Evolutionary conservation across 2,797 vertebrate species (phyloP).

Genomic region (Rhodeus uyekii): DNA sequence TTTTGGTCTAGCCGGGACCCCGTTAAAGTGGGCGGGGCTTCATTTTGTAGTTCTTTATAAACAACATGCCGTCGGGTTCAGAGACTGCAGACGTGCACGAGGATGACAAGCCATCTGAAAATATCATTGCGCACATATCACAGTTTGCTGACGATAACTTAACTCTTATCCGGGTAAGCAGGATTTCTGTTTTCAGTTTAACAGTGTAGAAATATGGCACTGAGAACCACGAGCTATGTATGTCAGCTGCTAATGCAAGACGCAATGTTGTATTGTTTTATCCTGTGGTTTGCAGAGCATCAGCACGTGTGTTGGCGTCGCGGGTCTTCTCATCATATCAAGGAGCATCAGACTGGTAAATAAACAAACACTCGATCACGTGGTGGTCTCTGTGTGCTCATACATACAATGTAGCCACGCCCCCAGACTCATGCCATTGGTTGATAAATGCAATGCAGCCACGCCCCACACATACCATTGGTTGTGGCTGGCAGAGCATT

Average conservation of each 20-base stretch:
- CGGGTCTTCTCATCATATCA: slow-evolving; percentile 73
- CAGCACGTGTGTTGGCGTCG: slow-evolving; percentile 74
- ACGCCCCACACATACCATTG: background rate
- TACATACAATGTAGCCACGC: no score
- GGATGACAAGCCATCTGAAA: slow-evolving; percentile 44
- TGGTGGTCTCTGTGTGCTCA: background rate
- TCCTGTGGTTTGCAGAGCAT: slow-evolving; percentile 65
- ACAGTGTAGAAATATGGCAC: background rate
- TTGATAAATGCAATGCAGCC: no score
- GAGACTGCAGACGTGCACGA: slow-evolving; percentile 38
- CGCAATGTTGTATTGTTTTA: background rate
- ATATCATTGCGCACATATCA: slow-evolving; percentile 71
- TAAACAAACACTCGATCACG: no score
- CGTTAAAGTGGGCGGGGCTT: slow-evolving; percentile 32
- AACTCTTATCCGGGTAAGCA: slow-evolving; percentile 75
- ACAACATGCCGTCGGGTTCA: slow-evolving; percentile 56
- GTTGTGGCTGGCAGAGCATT: background rate
- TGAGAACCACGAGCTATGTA: background rate
- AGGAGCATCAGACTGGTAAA: slow-evolving; percentile 80
- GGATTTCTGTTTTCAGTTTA: background rate
- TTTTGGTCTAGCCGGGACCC: slow-evolving; percentile 1
- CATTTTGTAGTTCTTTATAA: slow-evolving; percentile 49
- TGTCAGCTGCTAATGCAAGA: background rate
- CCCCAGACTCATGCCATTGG: background rate
- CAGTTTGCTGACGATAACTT: slow-evolving; percentile 75